Evolutionary conservation across 1,140 invertebrate species (phyloP), one percentile per base, ranked within the genome.

Genomic region (Drosophila burlai): DNA sequence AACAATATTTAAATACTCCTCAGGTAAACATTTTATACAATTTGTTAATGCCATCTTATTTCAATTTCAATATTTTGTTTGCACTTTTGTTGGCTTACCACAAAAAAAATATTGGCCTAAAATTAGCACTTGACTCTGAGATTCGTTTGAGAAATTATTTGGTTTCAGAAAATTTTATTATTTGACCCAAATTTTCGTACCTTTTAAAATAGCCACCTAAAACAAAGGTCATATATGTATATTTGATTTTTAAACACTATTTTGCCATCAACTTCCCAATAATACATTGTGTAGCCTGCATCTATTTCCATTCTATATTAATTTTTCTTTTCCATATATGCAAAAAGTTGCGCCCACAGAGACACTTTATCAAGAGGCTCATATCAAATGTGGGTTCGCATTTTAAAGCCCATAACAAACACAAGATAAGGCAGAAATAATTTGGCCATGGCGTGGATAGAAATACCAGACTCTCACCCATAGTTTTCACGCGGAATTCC

Each of bases 281-380:
- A 34, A 34, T 34, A 11, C 0, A 31, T 31, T 31, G 3, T 36
- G 13, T 3, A 4, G 16, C 29, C 3, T 34, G 50, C 18, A n/a
- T 15, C 4, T 49, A 34, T 10, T 18, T 16, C 15, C 11, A 34
- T 13, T n/a, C n/a, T 38, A 13, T 34, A 40, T 29, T 47, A 11
- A 26, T 24, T 18, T 29, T 18, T 7, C 31, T 38, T 31, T 50
- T 43, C 58, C 36, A 26, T 69, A 73, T 86, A 76, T 80, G 46
- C 46, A 49, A 75, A 75, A 89, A 65, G 60, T 54, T 54, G 67
- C 24, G 46, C 43, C 40, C 50, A 50, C 84, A 75, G 43, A 50
- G 55, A 55, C 36, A 67, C 81, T 90, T 89, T 89, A 89, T 89
- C 84, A 84, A 69, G 64, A 65, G 79, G 36, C n/a, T 77, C 64